Evolutionary conservation across 2,113 vertebrate species (phyloP).

Genomic region (Gallinago media): DNA sequence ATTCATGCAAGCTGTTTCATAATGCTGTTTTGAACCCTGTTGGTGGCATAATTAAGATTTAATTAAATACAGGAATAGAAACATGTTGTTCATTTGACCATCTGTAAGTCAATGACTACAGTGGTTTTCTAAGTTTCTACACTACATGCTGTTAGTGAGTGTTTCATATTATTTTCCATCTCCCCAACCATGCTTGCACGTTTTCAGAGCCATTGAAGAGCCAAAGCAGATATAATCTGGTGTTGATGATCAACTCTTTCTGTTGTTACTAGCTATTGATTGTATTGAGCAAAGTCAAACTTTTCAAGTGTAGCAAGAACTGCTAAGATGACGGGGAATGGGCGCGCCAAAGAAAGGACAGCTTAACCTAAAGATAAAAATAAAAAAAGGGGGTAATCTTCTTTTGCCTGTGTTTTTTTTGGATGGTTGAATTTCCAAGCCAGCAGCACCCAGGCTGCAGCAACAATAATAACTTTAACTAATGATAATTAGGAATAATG

Average conservation of each 20-base stretch:
- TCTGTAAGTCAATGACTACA: constrained; percentile 22
- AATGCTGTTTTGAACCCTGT: constrained; percentile 66
- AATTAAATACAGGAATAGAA: constrained; percentile 67
- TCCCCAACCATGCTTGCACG: constrained; percentile 27
- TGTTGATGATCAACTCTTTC: constrained; percentile 40
- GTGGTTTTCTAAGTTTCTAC: constrained; percentile 8
- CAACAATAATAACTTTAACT: background rate
- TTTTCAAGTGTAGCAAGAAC: background rate
- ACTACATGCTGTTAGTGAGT: constrained; percentile 45
- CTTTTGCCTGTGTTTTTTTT: background rate
- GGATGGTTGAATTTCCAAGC: background rate
- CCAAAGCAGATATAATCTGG: constrained; percentile 32
- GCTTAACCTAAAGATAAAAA: background rate
- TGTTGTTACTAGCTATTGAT: constrained; percentile 52
- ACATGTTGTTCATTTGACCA: constrained; percentile 46
- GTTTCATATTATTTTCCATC: constrained; percentile 71
- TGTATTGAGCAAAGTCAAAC: background rate
- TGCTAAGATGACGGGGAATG: background rate
- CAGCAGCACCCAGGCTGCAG: background rate
- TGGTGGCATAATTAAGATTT: constrained; percentile 61
- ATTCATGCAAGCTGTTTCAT: constrained; percentile 69
- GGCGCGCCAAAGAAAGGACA: background rate
- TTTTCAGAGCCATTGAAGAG: constrained; percentile 57
- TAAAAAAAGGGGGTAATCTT: background rate
- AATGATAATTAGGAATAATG: too few species aligned